Base-by-base conservation (phyloP, 2,888 invertebrate genomes). In the Argynnis bischoffii region DNA sequence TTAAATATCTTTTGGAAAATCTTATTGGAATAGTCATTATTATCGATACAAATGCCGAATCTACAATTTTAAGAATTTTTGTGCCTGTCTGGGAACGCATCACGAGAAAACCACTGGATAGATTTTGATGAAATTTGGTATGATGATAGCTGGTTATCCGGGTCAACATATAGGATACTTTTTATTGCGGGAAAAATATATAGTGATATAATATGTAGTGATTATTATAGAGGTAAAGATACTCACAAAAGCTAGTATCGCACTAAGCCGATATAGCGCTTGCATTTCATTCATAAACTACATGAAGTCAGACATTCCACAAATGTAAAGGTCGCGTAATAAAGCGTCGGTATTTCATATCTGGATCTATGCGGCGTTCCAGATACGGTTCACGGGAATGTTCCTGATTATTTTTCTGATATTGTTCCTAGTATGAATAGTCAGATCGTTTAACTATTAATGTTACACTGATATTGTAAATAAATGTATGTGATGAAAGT, bases 311-410 rank as follows among this genome's bases (percentile, higher is more conserved):
- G 16, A 50, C 16, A 51, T 60, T 60, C 50, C 60, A 16, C 61
- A 61, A 51, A 51, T 61, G 61, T 61, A 61, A 60, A 51, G 35
- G 16, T 15, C n/a, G 26, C 3, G 61, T 61, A 61, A 61, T 61
- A 61, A 51, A 61, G 51, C 61, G 50, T 35, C 61, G 61, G 61
- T 61, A 61, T 61, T 61, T 61, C 61, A 61, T 61, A 61, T 51
- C 50, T 16, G 16, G 16, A 16, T 51, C 50, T 51, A 51, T n/a
- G 51, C 31, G 3, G 50, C 61, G 61, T 18, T 51, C 50, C 61
- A 35, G 8, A 41, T 11, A 35, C 16, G 18, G 51, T n/a, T 16
- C 16, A 31, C 50, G 50, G 16, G 31, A 31, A 21, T 59, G 21
- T 8, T 61, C 50, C 50, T 35, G 15, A 61, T 16, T 0, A 61